Evolutionary conservation across 2,113 vertebrate genomes (phyloP).

Genomic region (Cyprinodon brontotheroides): DNA sequence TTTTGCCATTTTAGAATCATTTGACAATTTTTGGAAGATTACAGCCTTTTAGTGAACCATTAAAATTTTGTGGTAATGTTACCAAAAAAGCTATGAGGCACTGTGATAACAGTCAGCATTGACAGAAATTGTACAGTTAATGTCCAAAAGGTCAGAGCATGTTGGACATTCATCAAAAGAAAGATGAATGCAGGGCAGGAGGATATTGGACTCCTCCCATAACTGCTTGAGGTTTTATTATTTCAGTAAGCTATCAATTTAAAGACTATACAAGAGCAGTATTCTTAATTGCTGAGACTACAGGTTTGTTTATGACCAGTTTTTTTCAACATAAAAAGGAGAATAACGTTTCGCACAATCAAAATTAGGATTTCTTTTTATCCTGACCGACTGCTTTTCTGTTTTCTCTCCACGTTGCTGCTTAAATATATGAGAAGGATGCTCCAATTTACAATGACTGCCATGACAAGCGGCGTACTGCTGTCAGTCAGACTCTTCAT

Average conservation of each 20-base stretch:
- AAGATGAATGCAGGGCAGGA: no score
- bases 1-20: no score
- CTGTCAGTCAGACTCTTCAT: constrained; percentile 62
- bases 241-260: not conserved
- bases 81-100: no score
- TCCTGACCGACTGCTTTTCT: constrained; percentile 22
- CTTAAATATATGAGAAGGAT: constrained; percentile 59
- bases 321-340: not conserved
- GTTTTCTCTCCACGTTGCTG: constrained; percentile 40
- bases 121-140: no score
- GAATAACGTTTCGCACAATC: constrained; percentile 12
- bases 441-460: constrained; percentile 45
- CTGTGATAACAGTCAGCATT: no score
- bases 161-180: no score
- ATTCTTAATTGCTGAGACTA: not conserved
- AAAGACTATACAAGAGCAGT: no score
- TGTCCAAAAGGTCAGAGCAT: no score
- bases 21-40: no score
- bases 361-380: constrained; percentile 30
- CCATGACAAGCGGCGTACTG: constrained; percentile 57
- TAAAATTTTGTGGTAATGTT: no score
- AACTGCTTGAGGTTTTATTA: not conserved
- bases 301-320: not conserved
- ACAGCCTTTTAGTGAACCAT: no score
- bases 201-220: no score